Percentiles rank a stretch among this genome's conserved stretches.
Evolutionary conservation across 2,113 vertebrate genomes (phyloP).

Genomic region (Notiomystis cincta): DNA sequence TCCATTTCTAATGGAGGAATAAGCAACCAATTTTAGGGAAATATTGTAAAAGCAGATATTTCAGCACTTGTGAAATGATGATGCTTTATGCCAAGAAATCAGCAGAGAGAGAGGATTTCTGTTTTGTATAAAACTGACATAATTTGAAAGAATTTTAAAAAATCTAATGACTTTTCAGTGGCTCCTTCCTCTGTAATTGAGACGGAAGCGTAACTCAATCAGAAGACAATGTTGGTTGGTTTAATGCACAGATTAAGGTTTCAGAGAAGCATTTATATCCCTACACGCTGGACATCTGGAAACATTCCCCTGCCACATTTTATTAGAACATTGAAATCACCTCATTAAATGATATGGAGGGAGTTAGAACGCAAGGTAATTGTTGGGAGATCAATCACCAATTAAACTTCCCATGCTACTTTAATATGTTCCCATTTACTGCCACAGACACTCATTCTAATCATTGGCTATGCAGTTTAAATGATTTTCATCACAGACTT

Average conservation of each 20-base stretch:
- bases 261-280: constrained; percentile 12
- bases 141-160: background rate
- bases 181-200: background rate
- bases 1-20: background rate
- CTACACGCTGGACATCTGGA: constrained; percentile 31
- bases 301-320: constrained; percentile 40
- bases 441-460: background rate
- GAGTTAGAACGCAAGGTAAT: constrained; percentile 17
- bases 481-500: constrained; percentile 21
- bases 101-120: background rate
- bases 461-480: background rate
- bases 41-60: background rate
- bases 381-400: constrained; percentile 25
- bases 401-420: background rate
- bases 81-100: background rate
- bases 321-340: constrained; percentile 58
- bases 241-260: background rate
- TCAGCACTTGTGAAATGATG: background rate
- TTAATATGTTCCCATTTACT: constrained; percentile 32
- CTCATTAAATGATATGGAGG: constrained; percentile 33
- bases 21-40: background rate
- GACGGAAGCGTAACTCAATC: background rate
- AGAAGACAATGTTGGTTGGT: background rate
- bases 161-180: background rate
- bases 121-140: background rate